Conservation (phyloP, 2,888 invertebrate genomes). For the Conomelus anceps region DNA sequence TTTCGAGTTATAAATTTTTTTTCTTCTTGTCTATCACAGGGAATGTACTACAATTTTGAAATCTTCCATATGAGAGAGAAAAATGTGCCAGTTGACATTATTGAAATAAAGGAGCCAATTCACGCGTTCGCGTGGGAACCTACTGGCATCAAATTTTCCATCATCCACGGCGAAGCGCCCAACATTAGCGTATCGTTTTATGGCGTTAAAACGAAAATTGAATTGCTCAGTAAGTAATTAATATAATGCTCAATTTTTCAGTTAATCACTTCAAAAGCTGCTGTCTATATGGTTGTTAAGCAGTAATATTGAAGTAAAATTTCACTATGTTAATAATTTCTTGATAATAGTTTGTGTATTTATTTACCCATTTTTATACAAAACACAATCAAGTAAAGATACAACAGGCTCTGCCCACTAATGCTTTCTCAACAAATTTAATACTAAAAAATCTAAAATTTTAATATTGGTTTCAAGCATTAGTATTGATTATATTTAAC, state of each 20-base stretch:
- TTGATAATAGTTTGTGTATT: neutral
- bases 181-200: slow-evolving; percentile 88
- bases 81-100: slow-evolving; percentile 93
- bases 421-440: too few relatives aligned
- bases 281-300: too few relatives aligned
- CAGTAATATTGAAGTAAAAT: too few relatives aligned
- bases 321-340: neutral
- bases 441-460: too few relatives aligned
- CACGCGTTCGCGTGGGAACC: slow-evolving; percentile 99
- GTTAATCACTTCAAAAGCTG: too few relatives aligned
- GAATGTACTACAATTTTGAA: slow-evolving; percentile 97
- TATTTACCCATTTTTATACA: too few relatives aligned
- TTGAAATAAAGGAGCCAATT: slow-evolving; percentile 89
- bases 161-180: slow-evolving; percentile 87
- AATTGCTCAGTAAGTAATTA: slow-evolving; percentile 66
- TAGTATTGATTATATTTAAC: too few relatives aligned
- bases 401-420: too few relatives aligned
- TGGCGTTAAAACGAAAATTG: slow-evolving; percentile 83
- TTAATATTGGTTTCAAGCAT: too few relatives aligned
- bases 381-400: too few relatives aligned
- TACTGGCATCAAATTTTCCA: slow-evolving; percentile 89
- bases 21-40: slow-evolving; percentile 43
- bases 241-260: slow-evolving; percentile 3
- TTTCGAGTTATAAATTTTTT: neutral
- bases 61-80: slow-evolving; percentile 98